phyloP scores from a whole-genome alignment of 2,888 invertebrate species.

The Sussaba pulchella region DNA sequence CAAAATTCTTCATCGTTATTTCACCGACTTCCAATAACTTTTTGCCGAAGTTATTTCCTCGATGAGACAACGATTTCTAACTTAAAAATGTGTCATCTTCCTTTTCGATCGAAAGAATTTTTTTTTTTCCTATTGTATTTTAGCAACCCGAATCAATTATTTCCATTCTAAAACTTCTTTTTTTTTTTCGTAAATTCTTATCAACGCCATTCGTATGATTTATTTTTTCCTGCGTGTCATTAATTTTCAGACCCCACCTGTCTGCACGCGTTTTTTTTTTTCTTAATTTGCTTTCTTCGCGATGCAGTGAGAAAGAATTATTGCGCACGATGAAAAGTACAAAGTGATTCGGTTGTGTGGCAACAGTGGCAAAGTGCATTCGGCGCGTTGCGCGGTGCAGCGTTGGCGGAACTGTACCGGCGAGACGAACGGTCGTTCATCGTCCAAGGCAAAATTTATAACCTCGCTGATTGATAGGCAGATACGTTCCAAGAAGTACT shows the following conservation, averaged over 20 bases:
- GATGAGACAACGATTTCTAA: no score
- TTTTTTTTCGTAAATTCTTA: slow-evolving; percentile 9
- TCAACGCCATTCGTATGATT: slow-evolving; percentile 34
- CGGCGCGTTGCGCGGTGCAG: slow-evolving; percentile 9
- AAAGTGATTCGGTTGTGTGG: slow-evolving; percentile 27
- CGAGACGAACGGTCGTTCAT: slow-evolving; percentile 66
- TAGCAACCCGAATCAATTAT: no score
- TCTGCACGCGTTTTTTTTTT: background rate
- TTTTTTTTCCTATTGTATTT: no score
- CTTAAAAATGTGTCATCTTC: no score
- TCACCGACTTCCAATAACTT: background rate
- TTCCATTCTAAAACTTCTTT: no score
- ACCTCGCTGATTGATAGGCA: slow-evolving; percentile 80
- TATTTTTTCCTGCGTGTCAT: slow-evolving; percentile 28
- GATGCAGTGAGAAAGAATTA: slow-evolving; percentile 18
- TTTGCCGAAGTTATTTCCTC: background rate
- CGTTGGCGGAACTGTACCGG: slow-evolving; percentile 20
- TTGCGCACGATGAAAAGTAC: slow-evolving; percentile 48
- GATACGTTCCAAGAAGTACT: slow-evolving; percentile 82
- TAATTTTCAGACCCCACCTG: slow-evolving; percentile 6
- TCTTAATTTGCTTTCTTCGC: background rate
- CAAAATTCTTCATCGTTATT: slow-evolving; percentile 45
- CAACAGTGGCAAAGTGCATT: slow-evolving; percentile 33
- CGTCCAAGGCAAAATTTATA: slow-evolving; percentile 78
- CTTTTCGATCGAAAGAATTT: no score